These are phyloP conservation scores for Nautilus pompilius DNA, from an alignment of 1,140 invertebrate species.

Conservation along the genomic window DNA sequence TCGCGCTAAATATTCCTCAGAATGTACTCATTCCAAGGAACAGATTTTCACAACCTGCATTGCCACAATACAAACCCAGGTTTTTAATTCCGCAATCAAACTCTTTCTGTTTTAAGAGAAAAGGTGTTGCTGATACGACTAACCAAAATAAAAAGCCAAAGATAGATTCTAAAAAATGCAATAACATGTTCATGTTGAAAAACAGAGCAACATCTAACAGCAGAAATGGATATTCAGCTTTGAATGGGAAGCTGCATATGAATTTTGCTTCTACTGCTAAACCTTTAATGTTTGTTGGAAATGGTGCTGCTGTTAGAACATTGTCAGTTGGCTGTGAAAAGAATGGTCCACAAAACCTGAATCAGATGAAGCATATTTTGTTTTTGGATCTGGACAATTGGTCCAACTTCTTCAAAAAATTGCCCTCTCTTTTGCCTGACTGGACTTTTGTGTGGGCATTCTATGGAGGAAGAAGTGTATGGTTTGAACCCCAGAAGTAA, in stretches of 20 bases:
- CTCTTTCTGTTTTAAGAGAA: no score
- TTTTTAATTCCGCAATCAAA: background rate
- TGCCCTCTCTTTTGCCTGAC: constrained; percentile 20
- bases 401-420: constrained; percentile 15
- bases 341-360: constrained; percentile 6
- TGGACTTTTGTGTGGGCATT: constrained; percentile 26
- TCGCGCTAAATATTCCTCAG: background rate
- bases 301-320: background rate
- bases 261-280: background rate
- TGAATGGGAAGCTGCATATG: background rate
- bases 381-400: constrained; percentile 32
- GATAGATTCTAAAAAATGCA: no score
- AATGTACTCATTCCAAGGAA: background rate
- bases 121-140: no score
- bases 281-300: background rate
- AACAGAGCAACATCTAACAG: background rate
- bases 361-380: constrained; percentile 18
- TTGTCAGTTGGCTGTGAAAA: background rate
- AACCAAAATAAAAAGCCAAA: no score
- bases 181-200: background rate
- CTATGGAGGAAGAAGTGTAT: constrained; percentile 13
- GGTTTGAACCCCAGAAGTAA: constrained; percentile 8
- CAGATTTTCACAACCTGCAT: no score
- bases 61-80: background rate
- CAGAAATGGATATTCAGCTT: background rate